phyloP scores from a whole-genome alignment of 2,113 vertebrate species.

The Solea solea region DNA sequence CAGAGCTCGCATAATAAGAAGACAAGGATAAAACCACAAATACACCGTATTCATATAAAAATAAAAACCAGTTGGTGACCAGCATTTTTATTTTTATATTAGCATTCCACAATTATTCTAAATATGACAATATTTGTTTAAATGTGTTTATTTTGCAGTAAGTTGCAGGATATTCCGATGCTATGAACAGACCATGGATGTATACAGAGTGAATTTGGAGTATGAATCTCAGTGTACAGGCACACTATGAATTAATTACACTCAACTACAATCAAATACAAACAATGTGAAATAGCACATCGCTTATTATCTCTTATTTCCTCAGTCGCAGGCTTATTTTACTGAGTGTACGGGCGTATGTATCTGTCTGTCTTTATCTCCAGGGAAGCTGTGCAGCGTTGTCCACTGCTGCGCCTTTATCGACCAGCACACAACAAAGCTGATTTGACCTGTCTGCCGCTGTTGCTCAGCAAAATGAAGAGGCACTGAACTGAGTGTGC shows the following conservation, averaged over 20 bases:
- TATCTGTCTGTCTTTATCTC: conserved; percentile 38
- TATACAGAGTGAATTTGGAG: not conserved
- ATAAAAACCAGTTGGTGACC: too few relatives aligned
- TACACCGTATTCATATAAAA: too few relatives aligned
- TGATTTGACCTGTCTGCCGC: conserved; percentile 37
- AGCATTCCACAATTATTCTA: too few relatives aligned
- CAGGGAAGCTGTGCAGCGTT: conserved; percentile 29
- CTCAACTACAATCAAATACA: not conserved
- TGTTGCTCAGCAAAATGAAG: conserved; percentile 37
- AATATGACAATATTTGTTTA: too few relatives aligned
- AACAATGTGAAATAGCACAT: not conserved
- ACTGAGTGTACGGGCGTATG: conserved; percentile 14
- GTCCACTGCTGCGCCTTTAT: conserved; percentile 48
- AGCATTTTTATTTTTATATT: too few relatives aligned
- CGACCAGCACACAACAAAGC: conserved; percentile 28
- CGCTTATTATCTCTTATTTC: not conserved
- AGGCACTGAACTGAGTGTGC: conserved; percentile 3
- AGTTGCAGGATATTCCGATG: too few relatives aligned
- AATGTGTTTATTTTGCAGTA: too few relatives aligned
- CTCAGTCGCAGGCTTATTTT: conserved; percentile 15
- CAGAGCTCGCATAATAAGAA: too few relatives aligned
- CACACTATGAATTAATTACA: not conserved
- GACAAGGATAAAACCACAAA: too few relatives aligned
- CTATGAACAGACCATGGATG: too few relatives aligned
- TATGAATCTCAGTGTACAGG: not conserved